Evolutionary conservation across 1,140 invertebrate genomes (phyloP).

Genomic region (Triops longicaudatus): DNA sequence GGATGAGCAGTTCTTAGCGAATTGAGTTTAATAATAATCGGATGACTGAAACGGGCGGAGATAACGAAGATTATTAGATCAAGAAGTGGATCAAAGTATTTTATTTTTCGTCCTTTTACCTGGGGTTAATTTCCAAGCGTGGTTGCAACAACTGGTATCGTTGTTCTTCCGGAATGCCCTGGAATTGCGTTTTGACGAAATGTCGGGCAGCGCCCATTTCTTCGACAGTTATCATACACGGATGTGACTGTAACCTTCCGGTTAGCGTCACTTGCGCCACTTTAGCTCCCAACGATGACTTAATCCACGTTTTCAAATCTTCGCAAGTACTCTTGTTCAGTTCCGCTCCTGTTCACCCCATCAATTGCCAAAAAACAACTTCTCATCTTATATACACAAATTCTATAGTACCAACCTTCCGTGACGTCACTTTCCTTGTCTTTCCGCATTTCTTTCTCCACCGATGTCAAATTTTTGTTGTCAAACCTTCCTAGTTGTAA

Average conservation of each 20-base stretch:
- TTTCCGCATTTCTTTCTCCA: constrained; percentile 87
- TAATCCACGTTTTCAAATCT: constrained; percentile 66
- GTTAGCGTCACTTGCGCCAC: constrained; percentile 74
- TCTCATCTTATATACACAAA: not conserved
- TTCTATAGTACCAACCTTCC: constrained; percentile 34
- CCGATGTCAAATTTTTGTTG: constrained; percentile 67
- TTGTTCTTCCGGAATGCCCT: constrained; percentile 74
- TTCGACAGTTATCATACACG: constrained; percentile 85
- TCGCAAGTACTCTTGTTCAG: constrained; percentile 39
- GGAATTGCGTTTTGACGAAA: constrained; percentile 81
- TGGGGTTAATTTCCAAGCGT: constrained; percentile 86
- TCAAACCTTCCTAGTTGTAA: constrained; percentile 81
- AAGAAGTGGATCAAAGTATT: not conserved
- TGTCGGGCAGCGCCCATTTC: constrained; percentile 94
- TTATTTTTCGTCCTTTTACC: constrained; percentile 44
- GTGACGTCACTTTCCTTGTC: constrained; percentile 53
- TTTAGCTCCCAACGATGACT: constrained; percentile 62
- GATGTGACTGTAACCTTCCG: constrained; percentile 73
- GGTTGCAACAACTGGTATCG: constrained; percentile 79
- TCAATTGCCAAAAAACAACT: constrained; percentile 7
- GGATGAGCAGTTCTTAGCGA: constrained; percentile 62
- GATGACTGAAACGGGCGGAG: constrained; percentile 55
- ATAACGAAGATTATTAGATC: constrained; percentile 16
- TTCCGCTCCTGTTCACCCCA: constrained; percentile 6
- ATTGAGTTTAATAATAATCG: constrained; percentile 80